Percentiles rank a stretch among this genome's conserved stretches.
phyloP scores from a whole-genome alignment of 30 jellyfish, hydroid and myxozoan genomes.

The Morbakka virulenta region DNA sequence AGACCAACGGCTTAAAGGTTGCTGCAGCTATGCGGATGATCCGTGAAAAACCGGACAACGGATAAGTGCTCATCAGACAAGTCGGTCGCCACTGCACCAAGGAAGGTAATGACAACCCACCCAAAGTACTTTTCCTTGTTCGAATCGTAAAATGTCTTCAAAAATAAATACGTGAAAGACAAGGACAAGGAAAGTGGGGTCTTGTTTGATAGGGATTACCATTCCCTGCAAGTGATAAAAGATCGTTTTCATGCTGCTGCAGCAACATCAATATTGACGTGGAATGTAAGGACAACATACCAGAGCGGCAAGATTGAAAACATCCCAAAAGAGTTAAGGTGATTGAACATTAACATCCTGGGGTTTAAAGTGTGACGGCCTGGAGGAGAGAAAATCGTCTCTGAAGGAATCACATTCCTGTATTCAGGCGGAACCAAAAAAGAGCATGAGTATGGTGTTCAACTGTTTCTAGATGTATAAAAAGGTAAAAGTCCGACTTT shows the following conservation, averaged over 20 bases:
- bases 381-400: neutral
- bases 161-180: too few species aligned
- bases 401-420: neutral
- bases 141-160: too few species aligned
- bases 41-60: slow-evolving; percentile 7
- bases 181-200: neutral
- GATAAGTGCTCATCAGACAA: neutral
- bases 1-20: slow-evolving; percentile 5
- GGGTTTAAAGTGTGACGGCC: slow-evolving; percentile 6
- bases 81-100: neutral
- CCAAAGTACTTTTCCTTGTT: neutral
- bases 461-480: neutral
- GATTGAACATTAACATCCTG: neutral
- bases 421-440: neutral
- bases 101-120: slow-evolving; percentile 22
- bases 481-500: neutral
- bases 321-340: neutral
- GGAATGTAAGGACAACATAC: too few species aligned
- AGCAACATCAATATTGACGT: neutral
- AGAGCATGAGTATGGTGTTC: neutral
- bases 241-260: slow-evolving; percentile 11
- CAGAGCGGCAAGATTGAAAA: slow-evolving; percentile 7
- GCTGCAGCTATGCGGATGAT: slow-evolving; percentile 24
- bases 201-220: slow-evolving; percentile 17
- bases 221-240: slow-evolving; percentile 11